Evolutionary conservation across 2,113 vertebrate species (phyloP), one percentile per base, ranked within the genome.

Genomic region (Trogon melanurus): DNA sequence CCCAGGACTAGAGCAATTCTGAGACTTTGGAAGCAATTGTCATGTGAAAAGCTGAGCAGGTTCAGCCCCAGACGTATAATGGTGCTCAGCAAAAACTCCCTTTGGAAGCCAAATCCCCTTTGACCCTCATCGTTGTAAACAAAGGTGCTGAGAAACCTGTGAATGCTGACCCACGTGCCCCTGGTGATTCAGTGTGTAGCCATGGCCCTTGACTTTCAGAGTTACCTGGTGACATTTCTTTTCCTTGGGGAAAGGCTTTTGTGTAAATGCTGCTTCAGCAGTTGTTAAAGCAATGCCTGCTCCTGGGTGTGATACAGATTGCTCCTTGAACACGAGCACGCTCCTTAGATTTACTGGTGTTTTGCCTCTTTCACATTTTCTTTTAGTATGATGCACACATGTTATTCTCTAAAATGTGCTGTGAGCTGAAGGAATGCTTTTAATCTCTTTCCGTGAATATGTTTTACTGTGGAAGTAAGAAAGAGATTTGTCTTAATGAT

Each of bases 221-320:
- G 27, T n/a, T 47, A 44, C 25, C 44, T 51, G 34, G 5, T 51
- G 66, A 7, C 1, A 1, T 27, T 79, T 30, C 11, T 51, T 50
- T 75, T 91, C 38, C n/a, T 22, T 60, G 34, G 18, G 32, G 22
- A 82, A 79, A 85, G 23, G 6, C 8, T 67, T 64, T 76, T 56
- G 7, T 36, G 27, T 19, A 85, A 79, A 47, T 13, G 6, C 7
- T 91, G 21, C 32, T 64, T 56, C 44, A 72, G 9, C 20, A 16
- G 25, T n/a, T 57, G 44, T 47, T 56, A 44, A 69, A 73, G 41
- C 58, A 79, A 26, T 19, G 13, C 3, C 20, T 83, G 80, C 48
- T 73, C 54, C 61, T 0, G 0, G 34, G 7, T 64, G 0, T 12
- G 8, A 41, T 27, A 16, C 45, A 34, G 12, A 34, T 20, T 45